Conservation (phyloP, 2,797 vertebrate genomes). For the Pipistrellus kuhlii region DNA sequence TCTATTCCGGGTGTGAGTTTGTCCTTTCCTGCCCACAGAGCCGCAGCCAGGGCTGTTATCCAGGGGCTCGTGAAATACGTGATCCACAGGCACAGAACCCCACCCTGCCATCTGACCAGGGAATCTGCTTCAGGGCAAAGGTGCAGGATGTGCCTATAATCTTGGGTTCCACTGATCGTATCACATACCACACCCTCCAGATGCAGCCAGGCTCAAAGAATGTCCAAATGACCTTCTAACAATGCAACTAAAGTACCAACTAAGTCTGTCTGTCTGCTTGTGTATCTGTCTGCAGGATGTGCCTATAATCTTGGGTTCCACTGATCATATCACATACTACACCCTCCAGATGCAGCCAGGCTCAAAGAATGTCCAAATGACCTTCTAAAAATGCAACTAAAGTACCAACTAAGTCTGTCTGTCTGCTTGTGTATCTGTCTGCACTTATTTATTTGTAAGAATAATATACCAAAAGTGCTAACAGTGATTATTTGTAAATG, state of each 20-base stretch:
- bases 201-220: neutral
- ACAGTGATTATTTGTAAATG: neutral
- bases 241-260: neutral
- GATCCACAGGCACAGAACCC: neutral
- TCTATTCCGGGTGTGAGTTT: neutral
- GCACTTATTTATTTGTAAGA: neutral
- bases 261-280: neutral
- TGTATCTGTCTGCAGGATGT: neutral
- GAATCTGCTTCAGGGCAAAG: neutral
- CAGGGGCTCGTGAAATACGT: neutral
- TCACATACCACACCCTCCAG: neutral
- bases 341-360: neutral
- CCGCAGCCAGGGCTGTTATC: neutral
- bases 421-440: neutral
- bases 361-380: neutral
- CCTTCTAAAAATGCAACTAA: neutral
- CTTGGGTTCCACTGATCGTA: neutral
- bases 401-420: neutral
- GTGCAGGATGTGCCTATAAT: neutral
- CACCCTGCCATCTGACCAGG: neutral
- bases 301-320: neutral
- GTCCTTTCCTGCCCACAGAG: neutral
- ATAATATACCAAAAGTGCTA: neutral
- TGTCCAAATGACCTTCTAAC: neutral
- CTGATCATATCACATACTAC: neutral